These are phyloP conservation scores for Hemaris fuciformis DNA, from an alignment of 2,888 invertebrate genomes.

Conservation along the genomic window DNA sequence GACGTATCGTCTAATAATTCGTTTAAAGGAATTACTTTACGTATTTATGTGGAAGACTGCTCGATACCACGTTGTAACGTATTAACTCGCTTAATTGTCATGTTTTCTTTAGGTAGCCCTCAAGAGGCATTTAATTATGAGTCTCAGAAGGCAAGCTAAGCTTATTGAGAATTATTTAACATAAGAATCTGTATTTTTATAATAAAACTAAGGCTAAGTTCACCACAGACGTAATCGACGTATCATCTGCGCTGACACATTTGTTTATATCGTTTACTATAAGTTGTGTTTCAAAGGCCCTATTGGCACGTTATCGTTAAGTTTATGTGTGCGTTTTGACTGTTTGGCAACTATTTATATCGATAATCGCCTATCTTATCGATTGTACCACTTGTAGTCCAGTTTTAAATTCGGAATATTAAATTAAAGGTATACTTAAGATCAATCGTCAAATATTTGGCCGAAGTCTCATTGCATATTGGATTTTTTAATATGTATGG, in stretches of 20 bases:
- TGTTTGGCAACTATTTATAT: slow-evolving; percentile 18
- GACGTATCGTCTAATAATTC: slow-evolving; percentile 48
- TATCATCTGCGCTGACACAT: slow-evolving; percentile 18
- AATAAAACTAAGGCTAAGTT: slow-evolving; percentile 63
- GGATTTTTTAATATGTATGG: too few species aligned
- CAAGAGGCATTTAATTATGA: slow-evolving; percentile 69
- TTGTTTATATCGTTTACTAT: slow-evolving; percentile 30
- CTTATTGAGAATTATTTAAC: slow-evolving; percentile 67
- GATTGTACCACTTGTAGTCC: background rate
- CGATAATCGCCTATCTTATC: slow-evolving; percentile 7
- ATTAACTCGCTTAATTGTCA: slow-evolving; percentile 30
- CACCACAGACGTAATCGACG: slow-evolving; percentile 32
- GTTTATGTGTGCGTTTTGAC: slow-evolving; percentile 45
- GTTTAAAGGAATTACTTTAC: slow-evolving; percentile 45
- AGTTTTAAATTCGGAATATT: background rate
- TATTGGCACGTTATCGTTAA: slow-evolving; percentile 63
- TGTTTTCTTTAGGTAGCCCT: slow-evolving; percentile 45
- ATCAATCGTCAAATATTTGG: too few species aligned
- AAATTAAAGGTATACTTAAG: background rate
- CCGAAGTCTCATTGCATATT: too few species aligned
- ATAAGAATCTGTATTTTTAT: slow-evolving; percentile 79
- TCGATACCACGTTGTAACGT: slow-evolving; percentile 59
- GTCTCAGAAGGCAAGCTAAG: slow-evolving; percentile 76
- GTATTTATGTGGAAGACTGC: slow-evolving; percentile 75
- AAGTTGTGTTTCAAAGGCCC: slow-evolving; percentile 47